Base-by-base conservation (phyloP, 2,888 invertebrate species). In the Nowickia ferox region DNA sequence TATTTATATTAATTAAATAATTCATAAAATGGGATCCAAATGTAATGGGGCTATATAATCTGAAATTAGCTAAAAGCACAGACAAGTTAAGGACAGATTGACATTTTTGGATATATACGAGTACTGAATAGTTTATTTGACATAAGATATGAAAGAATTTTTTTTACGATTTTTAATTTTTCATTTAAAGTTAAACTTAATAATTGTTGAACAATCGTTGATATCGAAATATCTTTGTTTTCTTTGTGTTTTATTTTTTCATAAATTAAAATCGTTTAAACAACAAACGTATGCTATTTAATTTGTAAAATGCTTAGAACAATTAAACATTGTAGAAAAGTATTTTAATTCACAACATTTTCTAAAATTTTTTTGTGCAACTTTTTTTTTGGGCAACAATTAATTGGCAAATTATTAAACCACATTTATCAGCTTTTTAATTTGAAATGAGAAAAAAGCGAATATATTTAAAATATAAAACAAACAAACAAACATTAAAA, bases 371-470 rank as follows among this genome's bases (percentile, higher is more conserved):
- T 1, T 38, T 38, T 38, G n/a, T 51, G 51, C 17, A 51, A 51
- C 30, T 38, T 57, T 15, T 38, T 53, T 74, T 66, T 22, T 15
- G 3, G 44, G 30, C 40, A 69, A 71, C 53, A 71, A 71, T 71
- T 78, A 71, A 79, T 79, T 71, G 38, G 38, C 63, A 71, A 79
- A 71, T 79, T 79, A 65, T 79, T 71, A 46, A 71, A 65, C 63
- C 46, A 9, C 63, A 79, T 71, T 79, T 72, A 72, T 79, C 38
- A 65, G 63, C 17, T 55, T 63, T 65, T 38, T 19, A 46, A 42
- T 53, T 10, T 55, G 6, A 48, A 13, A 48, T 15, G 2, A 11
- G 11, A 22, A 57, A 38, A 51, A 78, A 59, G 22, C 2, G 3
- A 17, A 17, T 17, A 78, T 15, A 46, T 42, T 38, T 38, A 46